Base-by-base conservation (phyloP, 2,797 vertebrate species). In the Microctenopoma stevenorrisi region DNA sequence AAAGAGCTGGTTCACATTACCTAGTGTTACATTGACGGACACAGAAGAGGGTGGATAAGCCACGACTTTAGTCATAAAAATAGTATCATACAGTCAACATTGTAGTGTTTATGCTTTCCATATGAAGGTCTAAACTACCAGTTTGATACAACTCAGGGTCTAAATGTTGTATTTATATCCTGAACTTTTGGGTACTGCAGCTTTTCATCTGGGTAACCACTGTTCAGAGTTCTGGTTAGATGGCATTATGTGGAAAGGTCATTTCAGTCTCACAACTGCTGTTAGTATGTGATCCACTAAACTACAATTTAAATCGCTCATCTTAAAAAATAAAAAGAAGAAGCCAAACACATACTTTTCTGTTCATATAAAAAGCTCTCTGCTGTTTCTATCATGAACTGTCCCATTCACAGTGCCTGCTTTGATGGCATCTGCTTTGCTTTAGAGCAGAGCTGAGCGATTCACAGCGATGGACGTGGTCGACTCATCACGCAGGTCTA, bases 391-490 rank as follows among this genome's bases (percentile, higher is more conserved):
- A 64, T 87, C 77, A 58, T 76, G 78, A 81, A 72, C 79, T 72
- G 83, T 84, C 79, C 80, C 53, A 71, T 57, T 74, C 64, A 33
- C 72, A 16, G 57, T 18, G 74, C 69, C 70, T 44, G 55, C 86
- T 76, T 84, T 46, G 82, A 86, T 77, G 88, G 76, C 91, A 92
- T 93, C 90, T 93, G 92, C 89, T 92, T 90, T 88, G 70, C 85
- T 88, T 92, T 90, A 93, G 82, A 76, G 79, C 54, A 52, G 76
- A 77, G 63, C 83, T 49, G 76, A 86, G 80, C 72, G 54, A 91
- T 91, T 88, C 72, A 1, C 79, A 70, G 64, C 72, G 89, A 89
- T 88, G 71, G 85, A 89, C 85, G 78, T 84, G 84, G 88, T 85
- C 83, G 61, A 53, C 89, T 89, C 88, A 90, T 92, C 89, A 86